Percentiles rank a stretch among this genome's conserved stretches.
Conservation (phyloP, 2,888 invertebrate genomes). For the Cephalotes varians region DNA sequence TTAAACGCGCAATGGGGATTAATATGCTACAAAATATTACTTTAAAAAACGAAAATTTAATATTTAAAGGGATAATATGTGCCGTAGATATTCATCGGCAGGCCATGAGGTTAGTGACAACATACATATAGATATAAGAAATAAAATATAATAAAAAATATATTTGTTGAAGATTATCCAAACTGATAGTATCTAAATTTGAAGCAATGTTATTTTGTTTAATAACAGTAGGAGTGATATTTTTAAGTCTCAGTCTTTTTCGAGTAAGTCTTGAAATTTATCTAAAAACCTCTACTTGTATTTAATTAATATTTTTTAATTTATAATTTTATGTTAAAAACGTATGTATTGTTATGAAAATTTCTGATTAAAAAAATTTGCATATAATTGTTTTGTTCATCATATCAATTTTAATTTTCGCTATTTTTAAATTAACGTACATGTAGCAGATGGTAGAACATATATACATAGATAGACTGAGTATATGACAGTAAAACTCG, state of each 20-base stretch:
- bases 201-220: not conserved
- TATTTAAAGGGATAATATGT: not conserved
- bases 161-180: not conserved
- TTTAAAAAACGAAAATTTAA: not conserved
- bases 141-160: not conserved
- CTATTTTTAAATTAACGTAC: too few species aligned
- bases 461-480: too few species aligned
- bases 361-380: not conserved
- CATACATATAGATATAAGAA: not conserved
- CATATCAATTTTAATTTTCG: too few species aligned
- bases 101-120: constrained; percentile 14
- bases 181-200: not conserved
- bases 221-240: not conserved
- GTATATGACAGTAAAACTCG: too few species aligned
- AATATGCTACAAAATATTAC: not conserved
- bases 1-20: not conserved
- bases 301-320: not conserved
- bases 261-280: constrained; percentile 3
- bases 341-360: not conserved
- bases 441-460: too few species aligned
- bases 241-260: not conserved
- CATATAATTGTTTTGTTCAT: too few species aligned
- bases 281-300: not conserved
- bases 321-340: not conserved
- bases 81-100: constrained; percentile 14